Base-by-base conservation (phyloP, 2,113 vertebrate species). In the Trachemys scripta region DNA sequence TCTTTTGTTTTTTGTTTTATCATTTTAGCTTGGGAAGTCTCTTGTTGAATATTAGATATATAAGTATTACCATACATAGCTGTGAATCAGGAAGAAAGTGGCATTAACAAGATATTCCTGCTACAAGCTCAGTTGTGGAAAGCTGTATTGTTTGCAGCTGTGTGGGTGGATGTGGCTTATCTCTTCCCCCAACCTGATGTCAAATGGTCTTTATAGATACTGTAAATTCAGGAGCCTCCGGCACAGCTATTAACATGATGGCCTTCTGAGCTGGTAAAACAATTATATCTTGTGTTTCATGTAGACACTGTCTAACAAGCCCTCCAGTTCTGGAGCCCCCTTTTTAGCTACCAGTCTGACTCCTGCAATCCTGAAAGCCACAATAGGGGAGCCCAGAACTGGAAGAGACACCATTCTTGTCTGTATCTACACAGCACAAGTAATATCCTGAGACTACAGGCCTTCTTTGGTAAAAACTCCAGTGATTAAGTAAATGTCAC, bases 71-170 rank as follows among this genome's bases (percentile, higher is more conserved):
- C 20, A 24, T 50, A 5, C 42, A 27, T 1, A 0, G 16, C 10
- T 57, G 87, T 69, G 57, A 94, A 83, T 79, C 5, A 5, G 3
- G 19, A 16, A 5, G 38, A 87, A 53, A 78, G 22, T 53, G 56
- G 14, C 4, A 42, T 27, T 53, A 53, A 53, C 51, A 49, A 50
- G 78, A 45, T 24, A 81, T 5, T 51, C 51, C 5, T 3, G 2
- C 8, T 42, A 57, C 0, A 16, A 0, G 75, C 29, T 10, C 3
- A 35, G 20, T 47, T 2, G 19, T 4, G 54, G 29, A 93, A 92
- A 87, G 72, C 16, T 75, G 4, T 24, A 19, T 1, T 25, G 3
- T 3, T 0, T 65, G 6, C 45, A 22, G 2, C 31, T 0, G 5
- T 62, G 22, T 80, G n/a, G 76, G 88, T 17, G 1, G 49, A n/a